Evolutionary conservation across 2,888 invertebrate species (phyloP).

Genomic region (Cancer borealis): DNA sequence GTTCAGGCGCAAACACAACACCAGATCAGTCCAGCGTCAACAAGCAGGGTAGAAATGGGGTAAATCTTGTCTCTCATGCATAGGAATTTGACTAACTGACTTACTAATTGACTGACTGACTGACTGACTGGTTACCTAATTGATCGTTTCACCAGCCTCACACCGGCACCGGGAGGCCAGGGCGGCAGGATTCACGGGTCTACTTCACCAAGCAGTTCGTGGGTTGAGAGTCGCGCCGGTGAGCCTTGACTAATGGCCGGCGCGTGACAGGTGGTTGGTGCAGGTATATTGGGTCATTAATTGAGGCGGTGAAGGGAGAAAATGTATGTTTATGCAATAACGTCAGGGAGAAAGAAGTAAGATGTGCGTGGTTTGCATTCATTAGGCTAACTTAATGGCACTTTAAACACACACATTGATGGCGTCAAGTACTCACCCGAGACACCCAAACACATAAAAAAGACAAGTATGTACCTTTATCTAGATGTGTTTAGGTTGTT

Average conservation of each 20-base stretch:
- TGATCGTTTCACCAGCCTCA: neutral
- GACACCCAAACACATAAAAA: neutral
- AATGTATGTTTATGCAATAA: conserved; percentile 7
- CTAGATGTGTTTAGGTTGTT: neutral
- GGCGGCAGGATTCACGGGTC: neutral
- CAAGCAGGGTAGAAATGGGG: neutral
- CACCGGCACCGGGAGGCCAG: neutral
- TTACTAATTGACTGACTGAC: neutral
- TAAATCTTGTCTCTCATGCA: neutral
- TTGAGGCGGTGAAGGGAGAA: neutral
- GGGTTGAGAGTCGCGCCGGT: neutral
- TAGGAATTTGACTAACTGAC: neutral
- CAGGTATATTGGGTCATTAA: neutral
- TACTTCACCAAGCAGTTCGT: neutral
- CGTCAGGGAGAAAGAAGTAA: neutral
- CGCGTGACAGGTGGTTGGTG: neutral
- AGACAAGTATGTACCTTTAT: neutral
- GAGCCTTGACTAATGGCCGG: neutral
- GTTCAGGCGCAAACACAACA: neutral
- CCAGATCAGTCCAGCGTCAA: neutral
- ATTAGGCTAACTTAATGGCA: neutral
- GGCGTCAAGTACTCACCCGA: neutral
- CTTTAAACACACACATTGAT: neutral
- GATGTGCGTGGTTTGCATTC: neutral
- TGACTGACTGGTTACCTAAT: neutral